Percentiles rank a stretch among this genome's conserved stretches.
Evolutionary conservation across 2,797 vertebrate species (phyloP).

Genomic region (Podarcis lilfordi): DNA sequence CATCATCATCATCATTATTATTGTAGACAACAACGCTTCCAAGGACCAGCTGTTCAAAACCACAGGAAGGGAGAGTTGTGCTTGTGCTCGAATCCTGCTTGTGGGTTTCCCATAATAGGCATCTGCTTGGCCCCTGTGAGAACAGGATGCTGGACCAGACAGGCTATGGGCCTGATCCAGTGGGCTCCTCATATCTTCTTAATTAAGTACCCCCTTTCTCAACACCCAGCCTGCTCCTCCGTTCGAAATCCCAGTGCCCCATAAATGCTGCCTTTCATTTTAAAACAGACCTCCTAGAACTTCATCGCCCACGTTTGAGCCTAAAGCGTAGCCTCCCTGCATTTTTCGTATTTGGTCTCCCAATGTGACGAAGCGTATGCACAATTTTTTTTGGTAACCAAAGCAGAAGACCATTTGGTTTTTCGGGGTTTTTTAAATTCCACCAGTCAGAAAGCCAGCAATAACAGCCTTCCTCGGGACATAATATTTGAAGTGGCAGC

Average conservation of each 20-base stretch:
- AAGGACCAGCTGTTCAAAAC: no score
- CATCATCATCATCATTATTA: no score
- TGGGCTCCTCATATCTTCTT: no score
- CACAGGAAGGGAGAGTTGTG: no score
- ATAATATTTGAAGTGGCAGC: conserved; percentile 45
- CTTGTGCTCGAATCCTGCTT: no score
- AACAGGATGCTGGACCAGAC: no score
- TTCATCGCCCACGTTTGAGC: not conserved
- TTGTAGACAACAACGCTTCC: no score
- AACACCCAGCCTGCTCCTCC: no score
- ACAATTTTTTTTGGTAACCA: conserved; percentile 17
- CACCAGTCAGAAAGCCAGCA: conserved; percentile 39
- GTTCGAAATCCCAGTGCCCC: not conserved
- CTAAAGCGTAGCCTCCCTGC: not conserved
- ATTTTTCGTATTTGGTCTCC: conserved; percentile 39
- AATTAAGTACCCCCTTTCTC: no score
- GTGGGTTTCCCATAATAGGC: no score
- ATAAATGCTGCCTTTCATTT: not conserved
- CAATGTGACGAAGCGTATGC: not conserved
- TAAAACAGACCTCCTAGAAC: not conserved
- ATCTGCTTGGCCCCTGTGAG: no score
- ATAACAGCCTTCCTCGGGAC: not conserved
- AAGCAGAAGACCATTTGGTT: conserved; percentile 33
- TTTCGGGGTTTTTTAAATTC: conserved; percentile 13
- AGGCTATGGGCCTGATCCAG: no score